phyloP scores from a whole-genome alignment of 1,140 invertebrate species.

The Hycleus phaleratus region DNA sequence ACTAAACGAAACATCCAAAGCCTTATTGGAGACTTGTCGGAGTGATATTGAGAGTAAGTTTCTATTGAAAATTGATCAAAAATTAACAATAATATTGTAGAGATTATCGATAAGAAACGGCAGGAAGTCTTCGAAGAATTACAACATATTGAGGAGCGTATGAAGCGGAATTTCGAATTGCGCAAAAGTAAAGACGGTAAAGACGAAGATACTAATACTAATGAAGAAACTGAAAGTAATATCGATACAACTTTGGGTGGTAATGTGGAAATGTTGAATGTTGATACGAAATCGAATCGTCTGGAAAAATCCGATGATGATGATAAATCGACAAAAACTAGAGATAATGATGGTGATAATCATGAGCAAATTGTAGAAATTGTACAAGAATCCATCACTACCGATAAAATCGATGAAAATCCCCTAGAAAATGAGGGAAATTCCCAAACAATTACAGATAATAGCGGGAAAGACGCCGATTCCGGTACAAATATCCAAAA shows the following conservation, averaged over 20 bases:
- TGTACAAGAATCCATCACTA: too few relatives aligned
- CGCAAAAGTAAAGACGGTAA: constrained; percentile 16
- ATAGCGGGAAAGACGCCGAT: background rate
- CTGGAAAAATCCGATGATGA: background rate
- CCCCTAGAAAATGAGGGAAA: too few relatives aligned
- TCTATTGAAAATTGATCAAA: background rate
- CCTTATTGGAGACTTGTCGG: constrained; percentile 44
- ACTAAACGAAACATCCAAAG: constrained; percentile 47
- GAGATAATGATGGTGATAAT: background rate
- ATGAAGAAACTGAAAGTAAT: constrained; percentile 8
- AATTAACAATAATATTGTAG: constrained; percentile 33
- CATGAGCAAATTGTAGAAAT: background rate
- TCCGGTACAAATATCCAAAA: background rate
- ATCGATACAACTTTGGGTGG: background rate
- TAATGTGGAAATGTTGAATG: constrained; percentile 1
- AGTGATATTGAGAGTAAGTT: constrained; percentile 47
- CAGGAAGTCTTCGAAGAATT: constrained; percentile 34
- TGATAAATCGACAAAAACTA: background rate
- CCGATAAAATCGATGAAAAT: too few relatives aligned
- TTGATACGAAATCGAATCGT: background rate
- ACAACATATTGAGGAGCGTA: constrained; percentile 33
- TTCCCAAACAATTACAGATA: background rate
- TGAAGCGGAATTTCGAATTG: constrained; percentile 32
- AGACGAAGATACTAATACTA: constrained; percentile 24
- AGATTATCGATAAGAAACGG: constrained; percentile 41